Percentiles rank a stretch among this genome's conserved stretches.
These are phyloP conservation scores for Cryptus armator DNA, from an alignment of 2,888 invertebrate species.

Conservation along the genomic window DNA sequence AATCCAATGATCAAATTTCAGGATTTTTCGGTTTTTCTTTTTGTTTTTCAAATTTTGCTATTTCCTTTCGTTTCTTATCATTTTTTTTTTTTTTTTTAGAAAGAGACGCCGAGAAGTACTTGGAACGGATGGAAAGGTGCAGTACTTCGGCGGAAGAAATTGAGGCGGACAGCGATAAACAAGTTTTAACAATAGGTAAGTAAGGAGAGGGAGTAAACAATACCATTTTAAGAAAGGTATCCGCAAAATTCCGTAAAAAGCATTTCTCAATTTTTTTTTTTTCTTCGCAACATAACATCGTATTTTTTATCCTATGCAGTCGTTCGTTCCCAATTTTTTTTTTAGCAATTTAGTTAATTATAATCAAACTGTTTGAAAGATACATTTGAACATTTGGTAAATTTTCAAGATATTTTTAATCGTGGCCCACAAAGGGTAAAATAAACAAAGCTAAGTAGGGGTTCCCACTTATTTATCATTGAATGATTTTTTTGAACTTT, in stretches of 20 bases:
- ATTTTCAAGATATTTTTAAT: not conserved
- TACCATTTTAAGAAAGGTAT: no score
- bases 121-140: conserved; percentile 74
- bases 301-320: no score
- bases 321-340: not conserved
- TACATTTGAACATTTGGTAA: not conserved
- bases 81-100: conserved; percentile 71
- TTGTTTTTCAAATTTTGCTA: conserved; percentile 61
- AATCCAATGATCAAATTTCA: conserved; percentile 75
- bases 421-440: conserved; percentile 20
- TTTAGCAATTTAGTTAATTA: not conserved
- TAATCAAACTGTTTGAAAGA: conserved; percentile 4
- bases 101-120: conserved; percentile 80
- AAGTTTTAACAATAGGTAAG: conserved; percentile 81
- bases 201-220: not conserved
- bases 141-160: conserved; percentile 72
- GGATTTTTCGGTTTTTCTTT: conserved; percentile 22
- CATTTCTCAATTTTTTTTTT: not conserved
- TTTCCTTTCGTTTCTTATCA: no score
- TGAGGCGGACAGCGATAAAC: conserved; percentile 74
- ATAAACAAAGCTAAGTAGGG: conserved; percentile 6
- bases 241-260: no score
- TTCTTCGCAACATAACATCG: not conserved
- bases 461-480: not conserved
- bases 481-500: not conserved